Evolutionary conservation across 2,797 vertebrate genomes (phyloP), one percentile per base, ranked within the genome.

Genomic region (Ctenochaetus hawaiiensis): DNA sequence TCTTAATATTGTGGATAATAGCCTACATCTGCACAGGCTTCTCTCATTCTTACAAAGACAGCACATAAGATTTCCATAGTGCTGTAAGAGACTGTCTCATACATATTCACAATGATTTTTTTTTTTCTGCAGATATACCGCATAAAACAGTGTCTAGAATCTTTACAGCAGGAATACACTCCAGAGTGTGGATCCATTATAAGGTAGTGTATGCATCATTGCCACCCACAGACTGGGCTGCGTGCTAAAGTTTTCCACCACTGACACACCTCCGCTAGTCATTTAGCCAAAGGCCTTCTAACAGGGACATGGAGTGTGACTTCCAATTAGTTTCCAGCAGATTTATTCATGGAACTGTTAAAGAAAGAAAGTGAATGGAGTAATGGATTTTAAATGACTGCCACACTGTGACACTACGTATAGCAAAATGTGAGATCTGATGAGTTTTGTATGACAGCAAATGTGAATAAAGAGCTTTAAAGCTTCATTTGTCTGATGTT

Each of bases 271-370:
- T 92, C 75, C 82, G 30, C 83, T 78, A 88, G 77, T 90, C 79
- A 86, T 90, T 88, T 83, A 87, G 80, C 80, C 83, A 82, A 86
- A 81, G 80, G 85, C 75, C 73, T 81, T 88, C 72, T 48, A 75
- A 47, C 41, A n/a, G 61, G 45, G 73, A 85, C 73, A 81, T 85
- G 80, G 78, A 86, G 72, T 86, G 77, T 91, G 89, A 91, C 87
- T 92, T 92, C 82, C 88, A 92, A 94, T 92, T 94, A 88, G 84
- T 87, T 92, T 92, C 81, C 56, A 52, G 65, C 74, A 90, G 87
- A 92, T 93, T 92, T 92, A 90, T 85, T 88, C 90, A 90, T 75
- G 69, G 67, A 57, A 87, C 71, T 85, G 81, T 89, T 85, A 72
- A 83, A 80, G 67, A 75, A 75, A 67, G 51, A 90, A 81, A 78